Conservation (phyloP, 2,888 invertebrate species). For the Agelastica alni region DNA sequence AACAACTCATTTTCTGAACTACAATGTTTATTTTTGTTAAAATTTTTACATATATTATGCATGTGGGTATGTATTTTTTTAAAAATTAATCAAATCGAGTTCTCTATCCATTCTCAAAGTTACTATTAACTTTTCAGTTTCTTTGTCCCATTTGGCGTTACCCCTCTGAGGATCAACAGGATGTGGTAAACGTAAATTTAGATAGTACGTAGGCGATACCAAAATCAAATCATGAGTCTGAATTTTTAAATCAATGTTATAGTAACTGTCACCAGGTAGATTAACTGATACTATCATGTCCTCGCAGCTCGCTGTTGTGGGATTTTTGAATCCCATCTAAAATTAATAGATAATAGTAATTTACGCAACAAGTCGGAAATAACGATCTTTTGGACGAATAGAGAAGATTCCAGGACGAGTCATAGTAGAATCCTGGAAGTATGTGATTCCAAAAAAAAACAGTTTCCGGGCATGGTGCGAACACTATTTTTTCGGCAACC, state of each 20-base stretch:
- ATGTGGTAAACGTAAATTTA: slow-evolving; percentile 80
- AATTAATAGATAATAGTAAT: slow-evolving; percentile 10
- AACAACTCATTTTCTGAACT: too few relatives aligned
- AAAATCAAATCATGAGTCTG: slow-evolving; percentile 66
- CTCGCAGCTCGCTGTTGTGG: slow-evolving; percentile 60
- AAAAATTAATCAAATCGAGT: slow-evolving; percentile 87
- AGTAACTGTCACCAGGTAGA: slow-evolving; percentile 75
- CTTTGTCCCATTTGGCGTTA: slow-evolving; percentile 77
- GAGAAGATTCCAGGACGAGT: too few relatives aligned
- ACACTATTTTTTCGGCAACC: too few relatives aligned
- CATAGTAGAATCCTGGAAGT: too few relatives aligned
- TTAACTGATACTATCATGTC: slow-evolving; percentile 79
- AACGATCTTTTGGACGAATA: too few relatives aligned
- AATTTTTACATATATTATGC: too few relatives aligned
- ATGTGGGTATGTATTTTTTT: too few relatives aligned
- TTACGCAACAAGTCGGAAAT: not conserved
- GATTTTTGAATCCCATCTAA: slow-evolving; percentile 47
- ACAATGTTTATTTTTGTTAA: too few relatives aligned
- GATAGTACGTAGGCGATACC: slow-evolving; percentile 66
- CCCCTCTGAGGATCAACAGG: slow-evolving; percentile 80
- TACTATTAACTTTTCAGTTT: slow-evolving; percentile 68
- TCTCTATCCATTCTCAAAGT: slow-evolving; percentile 78
- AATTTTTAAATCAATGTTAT: slow-evolving; percentile 76
- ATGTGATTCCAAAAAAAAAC: too few relatives aligned
- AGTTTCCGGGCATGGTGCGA: too few relatives aligned